A percentile compares a stretch with the other conserved stretches of the same genome.
Evolutionary conservation across 2,888 invertebrate species (phyloP).

Genomic region (Syritta pipiens): DNA sequence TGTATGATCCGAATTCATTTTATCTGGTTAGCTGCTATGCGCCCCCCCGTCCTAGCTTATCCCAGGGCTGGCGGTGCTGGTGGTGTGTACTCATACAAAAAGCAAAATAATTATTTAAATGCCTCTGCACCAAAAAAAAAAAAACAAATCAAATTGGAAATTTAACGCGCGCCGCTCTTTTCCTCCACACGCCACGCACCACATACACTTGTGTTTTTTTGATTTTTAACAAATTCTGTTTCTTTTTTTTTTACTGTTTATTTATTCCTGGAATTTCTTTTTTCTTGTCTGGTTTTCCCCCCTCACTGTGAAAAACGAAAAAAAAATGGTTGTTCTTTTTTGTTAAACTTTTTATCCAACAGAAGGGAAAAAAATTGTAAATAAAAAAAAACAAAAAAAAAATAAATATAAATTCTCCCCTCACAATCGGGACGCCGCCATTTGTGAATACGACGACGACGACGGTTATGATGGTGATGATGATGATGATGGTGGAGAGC

Average conservation of each 20-base stretch:
- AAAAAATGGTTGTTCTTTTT: no score
- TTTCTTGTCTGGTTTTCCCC: not conserved
- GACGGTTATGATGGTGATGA: constrained; percentile 26
- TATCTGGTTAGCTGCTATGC: no score
- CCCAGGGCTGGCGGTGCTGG: no score
- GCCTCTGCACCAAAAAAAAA: not conserved
- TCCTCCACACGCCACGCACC: not conserved
- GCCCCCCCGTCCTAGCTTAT: constrained; percentile 11
- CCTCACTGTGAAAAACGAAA: constrained; percentile 11
- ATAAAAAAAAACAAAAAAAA: constrained; percentile 56
- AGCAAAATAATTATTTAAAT: not conserved
- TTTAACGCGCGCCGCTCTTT: not conserved
- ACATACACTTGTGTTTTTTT: not conserved
- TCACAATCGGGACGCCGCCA: constrained; percentile 64
- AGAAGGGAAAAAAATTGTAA: constrained; percentile 56
- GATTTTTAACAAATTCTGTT: not conserved
- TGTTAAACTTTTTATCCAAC: constrained; percentile 27
- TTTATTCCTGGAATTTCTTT: not conserved
- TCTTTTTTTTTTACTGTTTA: not conserved
- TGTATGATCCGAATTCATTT: constrained; percentile 66
- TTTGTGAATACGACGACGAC: constrained; percentile 56
- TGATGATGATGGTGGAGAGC: constrained; percentile 43
- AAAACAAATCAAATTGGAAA: not conserved
- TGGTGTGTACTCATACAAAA: not conserved
- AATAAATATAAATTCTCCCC: constrained; percentile 52